Percentiles rank a stretch among this genome's conserved stretches.
phyloP scores from a whole-genome alignment of 2,113 vertebrate genomes.

The Bagarius yarrelli region DNA sequence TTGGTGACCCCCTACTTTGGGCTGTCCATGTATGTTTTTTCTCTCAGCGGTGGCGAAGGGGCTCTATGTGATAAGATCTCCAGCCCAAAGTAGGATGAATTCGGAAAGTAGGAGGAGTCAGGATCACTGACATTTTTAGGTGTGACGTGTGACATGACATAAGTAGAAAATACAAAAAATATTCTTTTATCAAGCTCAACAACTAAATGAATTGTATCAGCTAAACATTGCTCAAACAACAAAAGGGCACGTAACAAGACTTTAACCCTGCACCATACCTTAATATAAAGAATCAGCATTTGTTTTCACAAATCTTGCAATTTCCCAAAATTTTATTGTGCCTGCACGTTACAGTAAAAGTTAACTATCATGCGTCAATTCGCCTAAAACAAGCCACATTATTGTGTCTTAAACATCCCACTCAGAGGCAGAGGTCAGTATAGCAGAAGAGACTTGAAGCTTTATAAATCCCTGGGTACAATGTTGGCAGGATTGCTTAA shows the following conservation, averaged over 20 bases:
- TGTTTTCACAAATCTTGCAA: background rate
- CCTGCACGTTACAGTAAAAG: conserved; percentile 4
- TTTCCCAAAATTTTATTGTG: background rate
- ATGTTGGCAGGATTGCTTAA: conserved; percentile 34
- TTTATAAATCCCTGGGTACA: conserved; percentile 25
- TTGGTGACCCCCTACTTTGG: no score
- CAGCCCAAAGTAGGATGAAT: no score
- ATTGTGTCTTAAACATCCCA: conserved; percentile 29
- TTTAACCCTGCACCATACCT: background rate
- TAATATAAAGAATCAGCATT: background rate
- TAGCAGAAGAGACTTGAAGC: conserved; percentile 31
- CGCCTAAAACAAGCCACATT: conserved; percentile 20
- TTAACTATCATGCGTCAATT: background rate
- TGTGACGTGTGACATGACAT: no score
- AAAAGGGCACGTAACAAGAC: background rate
- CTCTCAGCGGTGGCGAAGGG: no score
- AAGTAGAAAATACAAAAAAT: background rate
- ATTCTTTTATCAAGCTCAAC: background rate
- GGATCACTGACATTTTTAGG: no score
- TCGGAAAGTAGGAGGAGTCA: no score
- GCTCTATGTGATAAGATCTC: no score
- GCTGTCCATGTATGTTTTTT: no score
- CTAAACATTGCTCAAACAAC: background rate
- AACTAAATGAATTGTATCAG: background rate
- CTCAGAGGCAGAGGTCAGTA: conserved; percentile 30